Percentiles rank a stretch among this genome's conserved stretches.
Conservation (phyloP, 2,797 vertebrate genomes). For the Ctenopoma multispine region DNA sequence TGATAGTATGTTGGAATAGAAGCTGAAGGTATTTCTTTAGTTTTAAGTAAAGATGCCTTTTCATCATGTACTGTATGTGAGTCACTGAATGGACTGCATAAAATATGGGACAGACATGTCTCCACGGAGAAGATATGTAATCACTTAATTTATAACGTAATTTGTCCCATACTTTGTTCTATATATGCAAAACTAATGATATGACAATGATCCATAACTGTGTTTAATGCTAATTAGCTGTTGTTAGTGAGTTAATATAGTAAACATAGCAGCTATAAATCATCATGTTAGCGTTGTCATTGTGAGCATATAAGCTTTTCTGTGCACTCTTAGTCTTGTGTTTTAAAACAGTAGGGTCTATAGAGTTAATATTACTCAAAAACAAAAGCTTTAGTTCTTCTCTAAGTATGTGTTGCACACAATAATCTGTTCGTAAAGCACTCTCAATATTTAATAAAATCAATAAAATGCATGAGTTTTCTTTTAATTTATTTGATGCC, state of each 20-base stretch:
- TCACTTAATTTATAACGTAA: too few species aligned
- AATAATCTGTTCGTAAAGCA: not conserved
- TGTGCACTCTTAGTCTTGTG: not conserved
- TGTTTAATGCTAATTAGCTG: not conserved
- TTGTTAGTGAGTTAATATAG: not conserved
- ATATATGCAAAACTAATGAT: not conserved
- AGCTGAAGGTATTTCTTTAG: not conserved
- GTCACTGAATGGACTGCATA: not conserved
- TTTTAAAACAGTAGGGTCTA: not conserved
- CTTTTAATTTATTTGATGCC: slow-evolving; percentile 33
- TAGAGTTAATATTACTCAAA: not conserved
- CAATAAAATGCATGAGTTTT: slow-evolving; percentile 15
- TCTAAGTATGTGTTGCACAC: not conserved
- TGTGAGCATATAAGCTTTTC: not conserved
- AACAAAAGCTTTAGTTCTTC: not conserved
- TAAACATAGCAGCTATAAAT: not conserved
- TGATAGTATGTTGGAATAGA: not conserved
- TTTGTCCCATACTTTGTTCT: not conserved
- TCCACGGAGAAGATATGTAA: too few species aligned
- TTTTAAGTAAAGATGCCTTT: too few species aligned
- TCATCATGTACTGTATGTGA: too few species aligned
- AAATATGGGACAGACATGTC: too few species aligned
- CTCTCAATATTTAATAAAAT: slow-evolving; percentile 11
- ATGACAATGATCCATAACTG: not conserved
- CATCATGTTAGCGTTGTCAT: not conserved